Conservation (phyloP, 2,113 vertebrate genomes). For the Clinocottus analis region DNA sequence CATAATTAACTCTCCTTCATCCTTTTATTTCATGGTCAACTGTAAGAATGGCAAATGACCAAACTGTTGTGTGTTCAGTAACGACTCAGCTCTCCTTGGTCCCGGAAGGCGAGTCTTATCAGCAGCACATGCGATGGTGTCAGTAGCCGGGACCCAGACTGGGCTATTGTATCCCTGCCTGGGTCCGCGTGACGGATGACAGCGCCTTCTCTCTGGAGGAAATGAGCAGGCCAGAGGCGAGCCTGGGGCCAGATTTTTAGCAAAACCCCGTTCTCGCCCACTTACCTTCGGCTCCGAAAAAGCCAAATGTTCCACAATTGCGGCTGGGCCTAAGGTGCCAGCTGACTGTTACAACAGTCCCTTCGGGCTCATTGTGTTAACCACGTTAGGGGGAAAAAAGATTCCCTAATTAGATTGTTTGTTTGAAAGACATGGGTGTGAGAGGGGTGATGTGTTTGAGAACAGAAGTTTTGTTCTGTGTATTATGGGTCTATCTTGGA, state of each 20-base stretch:
- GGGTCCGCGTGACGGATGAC: constrained; percentile 82
- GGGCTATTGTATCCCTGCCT: constrained; percentile 84
- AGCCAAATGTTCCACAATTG: constrained; percentile 25
- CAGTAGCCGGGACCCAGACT: constrained; percentile 77
- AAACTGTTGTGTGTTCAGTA: constrained; percentile 72
- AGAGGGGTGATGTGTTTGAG: constrained; percentile 33
- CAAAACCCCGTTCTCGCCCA: constrained; percentile 58
- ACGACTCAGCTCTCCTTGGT: constrained; percentile 69
- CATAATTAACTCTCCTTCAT: constrained; percentile 46
- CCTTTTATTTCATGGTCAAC: constrained; percentile 59
- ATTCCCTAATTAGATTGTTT: constrained; percentile 30
- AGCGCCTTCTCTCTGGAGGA: constrained; percentile 79
- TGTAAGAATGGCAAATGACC: constrained; percentile 61
- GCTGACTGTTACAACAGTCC: constrained; percentile 12
- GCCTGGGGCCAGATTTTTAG: constrained; percentile 60
- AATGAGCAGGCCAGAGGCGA: constrained; percentile 79
- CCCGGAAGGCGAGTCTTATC: constrained; percentile 86
- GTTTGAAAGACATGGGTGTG: constrained; percentile 39
- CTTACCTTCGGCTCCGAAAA: constrained; percentile 33
- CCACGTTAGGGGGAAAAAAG: constrained; percentile 29
- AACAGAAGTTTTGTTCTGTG: constrained; percentile 41
- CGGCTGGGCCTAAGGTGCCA: constrained; percentile 4
- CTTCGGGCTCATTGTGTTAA: constrained; percentile 43
- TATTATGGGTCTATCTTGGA: constrained; percentile 52
- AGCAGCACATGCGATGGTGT: constrained; percentile 80